phyloP scores from a whole-genome alignment of 2,113 vertebrate species.

The Jaculus jaculus region DNA sequence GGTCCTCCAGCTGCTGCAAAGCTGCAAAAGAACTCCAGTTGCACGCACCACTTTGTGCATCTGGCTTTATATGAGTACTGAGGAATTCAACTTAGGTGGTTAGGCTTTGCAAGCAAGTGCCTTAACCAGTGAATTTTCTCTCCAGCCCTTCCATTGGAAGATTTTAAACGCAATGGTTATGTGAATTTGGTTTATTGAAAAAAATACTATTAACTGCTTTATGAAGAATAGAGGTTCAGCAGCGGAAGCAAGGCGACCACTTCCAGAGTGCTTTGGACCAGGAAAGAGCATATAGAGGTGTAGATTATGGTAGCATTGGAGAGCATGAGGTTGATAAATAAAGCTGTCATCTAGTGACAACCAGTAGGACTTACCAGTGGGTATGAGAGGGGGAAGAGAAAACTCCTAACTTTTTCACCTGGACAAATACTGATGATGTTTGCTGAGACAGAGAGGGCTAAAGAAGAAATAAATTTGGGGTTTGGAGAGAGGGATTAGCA shows the following conservation, averaged over 20 bases:
- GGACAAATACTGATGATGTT: not conserved
- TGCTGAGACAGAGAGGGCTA: not conserved
- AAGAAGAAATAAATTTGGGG: not conserved
- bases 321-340: not conserved
- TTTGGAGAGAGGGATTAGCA: no score
- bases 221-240: not conserved
- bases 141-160: not conserved
- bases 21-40: no score
- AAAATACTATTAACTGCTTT: not conserved
- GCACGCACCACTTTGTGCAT: no score
- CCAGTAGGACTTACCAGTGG: not conserved
- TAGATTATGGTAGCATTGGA: not conserved
- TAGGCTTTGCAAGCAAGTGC: no score
- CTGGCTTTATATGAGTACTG: no score
- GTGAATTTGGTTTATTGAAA: not conserved
- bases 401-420: not conserved
- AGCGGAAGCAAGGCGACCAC: not conserved
- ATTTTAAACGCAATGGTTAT: not conserved
- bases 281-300: not conserved
- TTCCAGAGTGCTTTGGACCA: not conserved
- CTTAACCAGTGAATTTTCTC: no score
- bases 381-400: slow-evolving; percentile 2
- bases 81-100: no score
- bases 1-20: no score
- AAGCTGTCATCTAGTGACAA: not conserved